Conservation (phyloP, 2,888 invertebrate genomes). For the Dynastes grantii region DNA sequence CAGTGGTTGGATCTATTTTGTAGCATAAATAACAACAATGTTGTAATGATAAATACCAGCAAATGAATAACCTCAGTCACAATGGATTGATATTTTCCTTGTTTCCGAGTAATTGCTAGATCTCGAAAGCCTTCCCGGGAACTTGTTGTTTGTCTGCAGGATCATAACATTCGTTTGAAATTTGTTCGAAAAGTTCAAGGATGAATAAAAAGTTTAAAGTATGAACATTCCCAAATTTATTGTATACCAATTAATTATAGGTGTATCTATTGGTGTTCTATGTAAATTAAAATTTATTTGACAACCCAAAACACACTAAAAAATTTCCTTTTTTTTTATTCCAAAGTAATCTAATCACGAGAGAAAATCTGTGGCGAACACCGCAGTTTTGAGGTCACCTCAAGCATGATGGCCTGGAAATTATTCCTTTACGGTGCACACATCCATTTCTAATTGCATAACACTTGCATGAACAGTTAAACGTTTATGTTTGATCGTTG, state of each 20-base stretch:
- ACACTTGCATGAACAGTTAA: no score
- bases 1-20: no score
- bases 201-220: neutral
- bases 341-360: neutral
- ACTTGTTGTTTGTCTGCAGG: neutral
- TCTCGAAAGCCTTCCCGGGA: neutral
- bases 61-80: no score
- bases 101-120: neutral
- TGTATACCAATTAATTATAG: neutral
- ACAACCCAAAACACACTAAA: no score
- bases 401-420: neutral
- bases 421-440: neutral
- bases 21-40: no score
- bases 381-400: neutral
- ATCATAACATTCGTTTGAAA: no score
- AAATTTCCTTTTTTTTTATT: neutral
- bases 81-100: no score
- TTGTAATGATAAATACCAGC: no score
- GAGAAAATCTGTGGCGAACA: neutral
- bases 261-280: neutral
- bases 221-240: neutral
- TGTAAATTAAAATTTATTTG: no score
- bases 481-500: no score
- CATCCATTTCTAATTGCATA: no score
- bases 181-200: neutral